Conservation (phyloP, 2,888 invertebrate species). For the Apodemia zela region DNA sequence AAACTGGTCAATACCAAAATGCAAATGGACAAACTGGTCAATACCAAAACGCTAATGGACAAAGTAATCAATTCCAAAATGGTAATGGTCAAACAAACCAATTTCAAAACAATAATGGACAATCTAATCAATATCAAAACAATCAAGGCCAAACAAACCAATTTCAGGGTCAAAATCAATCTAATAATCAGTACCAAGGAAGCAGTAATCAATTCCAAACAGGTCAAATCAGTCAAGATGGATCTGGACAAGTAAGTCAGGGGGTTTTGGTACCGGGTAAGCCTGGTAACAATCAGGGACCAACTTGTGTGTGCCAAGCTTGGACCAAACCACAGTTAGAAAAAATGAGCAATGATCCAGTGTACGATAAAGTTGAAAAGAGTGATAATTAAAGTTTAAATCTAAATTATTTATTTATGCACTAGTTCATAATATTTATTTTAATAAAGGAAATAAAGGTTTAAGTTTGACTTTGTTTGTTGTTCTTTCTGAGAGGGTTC, state of each 20-base stretch:
- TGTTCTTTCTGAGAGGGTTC: too few relatives aligned
- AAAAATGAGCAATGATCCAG: conserved; percentile 30
- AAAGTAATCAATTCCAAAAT: background rate
- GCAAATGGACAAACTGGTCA: background rate
- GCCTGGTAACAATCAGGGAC: conserved; percentile 45
- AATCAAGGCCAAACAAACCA: conserved; percentile 24
- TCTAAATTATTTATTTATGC: background rate
- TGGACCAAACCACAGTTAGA: conserved; percentile 58
- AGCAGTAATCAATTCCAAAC: conserved; percentile 22
- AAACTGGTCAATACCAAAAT: background rate
- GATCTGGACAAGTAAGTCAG: conserved; percentile 34
- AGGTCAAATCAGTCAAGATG: background rate
- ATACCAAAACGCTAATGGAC: background rate
- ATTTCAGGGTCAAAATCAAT: conserved; percentile 23
- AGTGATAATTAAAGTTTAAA: conserved; percentile 24
- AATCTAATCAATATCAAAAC: conserved; percentile 28
- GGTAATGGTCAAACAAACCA: conserved; percentile 10
- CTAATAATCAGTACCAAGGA: conserved; percentile 15
- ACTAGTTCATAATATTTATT: background rate
- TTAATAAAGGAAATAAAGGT: background rate
- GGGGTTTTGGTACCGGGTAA: conserved; percentile 45
- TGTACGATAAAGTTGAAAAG: conserved; percentile 41
- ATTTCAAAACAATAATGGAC: conserved; percentile 26
- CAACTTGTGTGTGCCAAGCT: conserved; percentile 65
- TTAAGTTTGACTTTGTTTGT: background rate